Conservation (phyloP, 2,888 invertebrate species). For the Eupeodes luniger region DNA sequence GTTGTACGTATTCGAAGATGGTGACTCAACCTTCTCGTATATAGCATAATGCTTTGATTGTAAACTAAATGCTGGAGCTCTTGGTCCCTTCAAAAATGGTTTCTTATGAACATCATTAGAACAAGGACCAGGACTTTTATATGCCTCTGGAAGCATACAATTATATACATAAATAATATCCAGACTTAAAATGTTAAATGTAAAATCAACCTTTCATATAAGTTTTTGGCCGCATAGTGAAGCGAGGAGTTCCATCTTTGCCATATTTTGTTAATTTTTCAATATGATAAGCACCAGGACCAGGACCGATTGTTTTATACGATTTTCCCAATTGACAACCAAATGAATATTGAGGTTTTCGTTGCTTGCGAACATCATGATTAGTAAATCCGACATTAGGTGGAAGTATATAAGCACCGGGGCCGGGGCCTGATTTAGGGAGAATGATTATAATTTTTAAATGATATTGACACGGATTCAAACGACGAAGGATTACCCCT, state of each 20-base stretch:
- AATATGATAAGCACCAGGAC: constrained; percentile 81
- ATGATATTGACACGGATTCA: background rate
- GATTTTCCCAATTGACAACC: constrained; percentile 77
- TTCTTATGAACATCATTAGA: constrained; percentile 80
- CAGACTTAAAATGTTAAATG: background rate
- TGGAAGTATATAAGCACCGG: constrained; percentile 85
- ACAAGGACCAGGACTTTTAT: constrained; percentile 81
- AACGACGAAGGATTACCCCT: constrained; percentile 16
- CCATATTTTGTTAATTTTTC: constrained; percentile 81
- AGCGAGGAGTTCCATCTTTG: constrained; percentile 40
- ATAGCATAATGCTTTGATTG: constrained; percentile 81
- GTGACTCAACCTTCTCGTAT: constrained; percentile 77
- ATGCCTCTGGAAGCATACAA: constrained; percentile 77
- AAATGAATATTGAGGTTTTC: constrained; percentile 83
- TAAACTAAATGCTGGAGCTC: constrained; percentile 85
- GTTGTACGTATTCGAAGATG: constrained; percentile 81
- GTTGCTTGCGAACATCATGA: constrained; percentile 85
- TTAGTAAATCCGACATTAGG: constrained; percentile 86
- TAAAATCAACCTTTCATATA: constrained; percentile 22
- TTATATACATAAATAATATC: background rate
- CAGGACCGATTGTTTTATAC: constrained; percentile 79
- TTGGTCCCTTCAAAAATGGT: constrained; percentile 79
- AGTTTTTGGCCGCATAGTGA: constrained; percentile 40
- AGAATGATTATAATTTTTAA: background rate
- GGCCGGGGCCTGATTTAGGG: constrained; percentile 55